phyloP scores from a whole-genome alignment of 2,797 vertebrate genomes.

The Tympanoctomys barrerae region DNA sequence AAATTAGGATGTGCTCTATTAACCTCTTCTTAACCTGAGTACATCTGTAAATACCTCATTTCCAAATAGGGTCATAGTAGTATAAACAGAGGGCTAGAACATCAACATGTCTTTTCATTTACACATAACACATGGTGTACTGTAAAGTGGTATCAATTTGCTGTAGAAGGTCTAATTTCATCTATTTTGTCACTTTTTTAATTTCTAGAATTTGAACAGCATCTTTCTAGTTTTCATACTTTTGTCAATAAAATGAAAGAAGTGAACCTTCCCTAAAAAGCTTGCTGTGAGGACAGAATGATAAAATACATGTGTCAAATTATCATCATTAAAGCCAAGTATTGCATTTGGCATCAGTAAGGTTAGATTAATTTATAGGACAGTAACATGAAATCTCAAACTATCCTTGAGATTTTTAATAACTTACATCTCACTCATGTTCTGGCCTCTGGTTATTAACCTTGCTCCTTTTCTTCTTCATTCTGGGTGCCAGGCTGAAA shows the following conservation, averaged over 20 bases:
- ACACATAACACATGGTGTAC: accelerated
- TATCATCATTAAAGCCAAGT: background rate
- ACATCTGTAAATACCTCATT: background rate
- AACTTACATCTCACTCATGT: background rate
- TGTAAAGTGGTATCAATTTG: background rate
- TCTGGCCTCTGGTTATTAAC: background rate
- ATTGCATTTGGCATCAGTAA: background rate
- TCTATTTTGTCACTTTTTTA: background rate
- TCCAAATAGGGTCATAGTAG: background rate
- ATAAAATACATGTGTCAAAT: background rate
- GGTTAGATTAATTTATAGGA: background rate
- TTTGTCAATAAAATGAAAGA: background rate
- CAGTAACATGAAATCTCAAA: background rate
- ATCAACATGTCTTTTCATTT: background rate
- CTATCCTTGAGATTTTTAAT: background rate
- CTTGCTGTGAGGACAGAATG: background rate
- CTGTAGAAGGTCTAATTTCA: background rate
- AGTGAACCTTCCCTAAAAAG: background rate
- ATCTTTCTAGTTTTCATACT: background rate
- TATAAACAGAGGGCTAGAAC: no score
- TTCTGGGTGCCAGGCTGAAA: background rate
- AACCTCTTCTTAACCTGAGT: background rate
- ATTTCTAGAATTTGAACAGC: background rate
- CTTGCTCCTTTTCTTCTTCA: background rate
- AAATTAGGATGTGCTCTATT: background rate